Conservation (phyloP, 2,888 invertebrate genomes). For the Drosophila prolongata region DNA sequence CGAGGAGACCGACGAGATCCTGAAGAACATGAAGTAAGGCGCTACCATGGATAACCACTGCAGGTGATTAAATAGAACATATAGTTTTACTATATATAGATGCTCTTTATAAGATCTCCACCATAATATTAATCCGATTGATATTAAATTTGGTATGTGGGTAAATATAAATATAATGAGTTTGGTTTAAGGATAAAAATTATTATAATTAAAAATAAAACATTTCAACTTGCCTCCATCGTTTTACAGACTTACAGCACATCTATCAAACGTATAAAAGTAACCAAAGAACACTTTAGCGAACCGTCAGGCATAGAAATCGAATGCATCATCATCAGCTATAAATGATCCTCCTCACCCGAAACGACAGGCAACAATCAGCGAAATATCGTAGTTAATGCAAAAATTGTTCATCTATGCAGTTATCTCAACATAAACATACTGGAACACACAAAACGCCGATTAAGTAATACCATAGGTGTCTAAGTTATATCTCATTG, state of each 20-base stretch:
- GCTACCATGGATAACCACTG: slow-evolving; percentile 49
- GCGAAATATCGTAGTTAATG: slow-evolving; percentile 70
- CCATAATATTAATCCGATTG: not conserved
- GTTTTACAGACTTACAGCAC: slow-evolving; percentile 54
- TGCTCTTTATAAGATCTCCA: too few species aligned
- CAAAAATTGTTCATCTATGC: slow-evolving; percentile 63
- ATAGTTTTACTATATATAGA: too few species aligned
- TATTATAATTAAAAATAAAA: not conserved
- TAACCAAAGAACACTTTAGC: slow-evolving; percentile 70
- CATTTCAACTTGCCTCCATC: not conserved
- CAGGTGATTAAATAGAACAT: slow-evolving; percentile 42
- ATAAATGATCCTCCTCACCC: slow-evolving; percentile 59
- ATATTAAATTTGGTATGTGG: not conserved
- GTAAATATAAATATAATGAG: too few species aligned
- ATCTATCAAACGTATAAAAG: slow-evolving; percentile 58
- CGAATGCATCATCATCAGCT: slow-evolving; percentile 71
- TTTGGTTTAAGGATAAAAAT: too few species aligned
- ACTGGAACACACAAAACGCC: slow-evolving; percentile 26
- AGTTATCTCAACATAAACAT: slow-evolving; percentile 41
- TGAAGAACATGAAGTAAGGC: slow-evolving; percentile 84
- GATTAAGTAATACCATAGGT: slow-evolving; percentile 38
- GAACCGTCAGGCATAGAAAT: slow-evolving; percentile 69
- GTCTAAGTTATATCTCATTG: slow-evolving; percentile 60
- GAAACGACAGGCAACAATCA: slow-evolving; percentile 71
- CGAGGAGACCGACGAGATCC: slow-evolving; percentile 88